Evolutionary conservation across 2,888 invertebrate genomes (phyloP).

Genomic region (Ormyrus labotus): DNA sequence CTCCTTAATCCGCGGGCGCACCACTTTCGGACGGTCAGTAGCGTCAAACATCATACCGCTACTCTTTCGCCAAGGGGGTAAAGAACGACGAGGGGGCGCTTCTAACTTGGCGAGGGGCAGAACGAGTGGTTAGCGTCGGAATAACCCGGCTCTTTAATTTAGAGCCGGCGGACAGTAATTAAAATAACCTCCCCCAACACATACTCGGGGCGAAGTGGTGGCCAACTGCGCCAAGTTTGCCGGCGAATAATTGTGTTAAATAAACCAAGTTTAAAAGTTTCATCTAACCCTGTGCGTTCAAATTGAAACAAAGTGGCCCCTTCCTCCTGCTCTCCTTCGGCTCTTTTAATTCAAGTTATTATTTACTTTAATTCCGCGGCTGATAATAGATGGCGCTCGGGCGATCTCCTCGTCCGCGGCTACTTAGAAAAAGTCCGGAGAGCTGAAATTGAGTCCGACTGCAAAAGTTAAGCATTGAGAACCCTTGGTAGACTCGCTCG

Average conservation of each 20-base stretch:
- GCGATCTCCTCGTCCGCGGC: background rate
- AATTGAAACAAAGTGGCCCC: slow-evolving; percentile 21
- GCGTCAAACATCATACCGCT: slow-evolving; percentile 70
- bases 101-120: slow-evolving; percentile 43
- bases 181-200: slow-evolving; percentile 74
- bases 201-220: slow-evolving; percentile 69
- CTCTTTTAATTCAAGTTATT: slow-evolving; percentile 38
- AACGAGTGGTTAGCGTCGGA: slow-evolving; percentile 66
- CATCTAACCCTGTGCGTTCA: background rate
- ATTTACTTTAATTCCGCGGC: slow-evolving; percentile 36
- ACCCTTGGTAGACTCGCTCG: slow-evolving; percentile 62
- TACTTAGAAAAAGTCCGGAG: slow-evolving; percentile 21
- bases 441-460: background rate
- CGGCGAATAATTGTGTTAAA: slow-evolving; percentile 46
- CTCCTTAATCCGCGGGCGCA: background rate
- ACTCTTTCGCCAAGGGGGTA: slow-evolving; percentile 61
- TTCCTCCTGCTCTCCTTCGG: background rate
- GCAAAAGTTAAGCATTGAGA: slow-evolving; percentile 30
- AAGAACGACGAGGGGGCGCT: slow-evolving; percentile 15
- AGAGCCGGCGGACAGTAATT: slow-evolving; percentile 75
- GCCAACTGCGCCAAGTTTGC: slow-evolving; percentile 63
- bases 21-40: slow-evolving; percentile 66
- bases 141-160: slow-evolving; percentile 75
- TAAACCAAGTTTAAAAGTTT: slow-evolving; percentile 50
- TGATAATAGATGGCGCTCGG: slow-evolving; percentile 1